A percentile compares a stretch with the other conserved stretches of the same genome.
Evolutionary conservation across 2,113 vertebrate genomes (phyloP).

Genomic region (Neoarius graeffei): DNA sequence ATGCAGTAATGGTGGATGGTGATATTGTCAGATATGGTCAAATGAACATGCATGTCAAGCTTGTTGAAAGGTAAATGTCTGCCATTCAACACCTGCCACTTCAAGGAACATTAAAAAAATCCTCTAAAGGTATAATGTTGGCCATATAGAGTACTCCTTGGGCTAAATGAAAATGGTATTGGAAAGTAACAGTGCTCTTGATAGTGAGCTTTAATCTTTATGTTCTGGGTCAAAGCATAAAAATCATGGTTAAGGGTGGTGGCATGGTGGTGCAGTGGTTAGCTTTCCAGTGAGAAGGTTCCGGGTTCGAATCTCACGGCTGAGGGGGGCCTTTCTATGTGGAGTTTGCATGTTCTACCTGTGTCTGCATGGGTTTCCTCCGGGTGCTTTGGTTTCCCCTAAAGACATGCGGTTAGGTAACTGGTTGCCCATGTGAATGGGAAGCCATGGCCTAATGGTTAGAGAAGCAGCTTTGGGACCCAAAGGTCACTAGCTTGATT

Average conservation of each 20-base stretch:
- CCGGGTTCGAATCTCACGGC: too few species aligned
- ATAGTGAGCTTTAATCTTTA: background rate
- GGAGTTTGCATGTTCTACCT: too few species aligned
- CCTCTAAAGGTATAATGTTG: background rate
- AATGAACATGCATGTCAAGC: conserved; percentile 20
- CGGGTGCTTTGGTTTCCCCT: too few species aligned
- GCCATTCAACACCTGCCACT: conserved; percentile 32
- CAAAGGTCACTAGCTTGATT: too few species aligned
- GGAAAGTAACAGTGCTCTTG: background rate
- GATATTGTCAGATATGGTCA: conserved; percentile 11
- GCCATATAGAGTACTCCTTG: background rate
- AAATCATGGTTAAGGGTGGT: background rate
- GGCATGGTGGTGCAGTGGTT: too few species aligned
- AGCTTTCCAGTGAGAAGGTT: too few species aligned
- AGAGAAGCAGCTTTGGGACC: too few species aligned
- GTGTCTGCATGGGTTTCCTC: too few species aligned
- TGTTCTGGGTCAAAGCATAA: background rate
- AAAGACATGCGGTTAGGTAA: too few species aligned
- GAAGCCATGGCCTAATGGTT: too few species aligned
- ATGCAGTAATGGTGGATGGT: conserved; percentile 1
- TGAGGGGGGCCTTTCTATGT: too few species aligned
- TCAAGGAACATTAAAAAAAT: background rate
- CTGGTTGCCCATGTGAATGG: too few species aligned
- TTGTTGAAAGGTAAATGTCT: conserved; percentile 26
- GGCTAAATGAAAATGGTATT: background rate